Percentiles rank a stretch among this genome's conserved stretches.
Evolutionary conservation across 2,888 invertebrate genomes (phyloP).

Genomic region (Acleris emargana): DNA sequence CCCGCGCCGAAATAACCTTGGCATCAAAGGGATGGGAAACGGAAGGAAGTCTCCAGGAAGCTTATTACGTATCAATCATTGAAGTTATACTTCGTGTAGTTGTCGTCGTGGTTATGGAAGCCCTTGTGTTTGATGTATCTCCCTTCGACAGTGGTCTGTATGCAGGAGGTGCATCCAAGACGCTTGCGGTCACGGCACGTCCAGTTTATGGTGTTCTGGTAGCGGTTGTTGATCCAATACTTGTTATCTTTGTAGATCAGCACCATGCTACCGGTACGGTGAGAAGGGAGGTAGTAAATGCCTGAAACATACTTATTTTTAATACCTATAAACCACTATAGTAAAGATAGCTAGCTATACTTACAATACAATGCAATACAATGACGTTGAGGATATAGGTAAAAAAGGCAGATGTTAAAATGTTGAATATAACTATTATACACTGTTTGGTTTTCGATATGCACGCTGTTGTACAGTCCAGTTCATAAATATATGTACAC

Average conservation of each 20-base stretch:
- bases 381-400: too few relatives aligned
- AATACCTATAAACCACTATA: conserved; percentile 30
- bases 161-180: conserved; percentile 74
- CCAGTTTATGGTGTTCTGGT: conserved; percentile 80
- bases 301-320: conserved; percentile 50
- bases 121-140: conserved; percentile 76
- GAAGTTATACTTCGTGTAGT: conserved; percentile 78
- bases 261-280: conserved; percentile 79
- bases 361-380: too few relatives aligned
- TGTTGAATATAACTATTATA: too few relatives aligned
- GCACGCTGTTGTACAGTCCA: too few relatives aligned
- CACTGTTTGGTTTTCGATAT: too few relatives aligned
- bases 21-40: too few relatives aligned
- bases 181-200: conserved; percentile 75
- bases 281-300: conserved; percentile 77
- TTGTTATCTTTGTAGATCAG: conserved; percentile 79
- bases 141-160: conserved; percentile 75
- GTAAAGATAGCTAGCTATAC: not conserved
- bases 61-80: conserved; percentile 62
- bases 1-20: too few relatives aligned
- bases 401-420: too few relatives aligned
- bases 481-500: too few relatives aligned
- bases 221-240: conserved; percentile 79
- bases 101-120: conserved; percentile 74
- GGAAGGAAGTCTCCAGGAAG: too few relatives aligned